Evolutionary conservation across 2,113 vertebrate genomes (phyloP).

Genomic region (Mastomys coucha): DNA sequence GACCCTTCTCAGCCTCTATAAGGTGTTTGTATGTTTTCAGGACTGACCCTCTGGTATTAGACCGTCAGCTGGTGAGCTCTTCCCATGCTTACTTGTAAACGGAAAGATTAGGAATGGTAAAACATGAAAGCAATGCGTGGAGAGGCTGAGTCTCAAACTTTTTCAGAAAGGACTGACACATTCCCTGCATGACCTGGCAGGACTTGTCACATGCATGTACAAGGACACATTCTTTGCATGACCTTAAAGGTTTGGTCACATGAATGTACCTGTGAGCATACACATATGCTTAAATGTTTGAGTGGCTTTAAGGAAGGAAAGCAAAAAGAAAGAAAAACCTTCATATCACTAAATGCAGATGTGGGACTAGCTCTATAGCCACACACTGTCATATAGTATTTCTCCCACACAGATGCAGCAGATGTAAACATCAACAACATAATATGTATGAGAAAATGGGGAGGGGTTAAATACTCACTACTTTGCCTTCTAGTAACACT

Average conservation of each 20-base stretch:
- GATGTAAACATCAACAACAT: not conserved
- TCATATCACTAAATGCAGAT: not conserved
- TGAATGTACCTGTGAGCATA: not conserved
- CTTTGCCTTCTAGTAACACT: not conserved
- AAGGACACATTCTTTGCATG: not conserved
- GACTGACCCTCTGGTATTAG: no score
- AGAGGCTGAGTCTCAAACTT: not conserved
- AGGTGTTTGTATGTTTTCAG: no score
- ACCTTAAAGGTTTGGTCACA: not conserved
- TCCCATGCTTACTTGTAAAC: not conserved
- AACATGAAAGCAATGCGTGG: no score
- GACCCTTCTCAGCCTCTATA: no score
- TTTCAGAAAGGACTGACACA: not conserved
- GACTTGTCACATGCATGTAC: not conserved
- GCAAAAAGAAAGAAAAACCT: not conserved
- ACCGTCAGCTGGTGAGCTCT: not conserved
- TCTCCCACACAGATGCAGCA: not conserved
- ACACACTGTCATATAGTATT: not conserved
- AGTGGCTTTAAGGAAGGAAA: not conserved
- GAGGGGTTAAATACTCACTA: not conserved
- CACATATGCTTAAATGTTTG: not conserved
- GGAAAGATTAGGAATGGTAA: not conserved
- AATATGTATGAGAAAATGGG: not conserved
- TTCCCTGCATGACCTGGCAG: not conserved
- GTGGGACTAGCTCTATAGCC: not conserved